Conservation (phyloP, 2,888 invertebrate species). For the Microctonus aethiopoides region DNA sequence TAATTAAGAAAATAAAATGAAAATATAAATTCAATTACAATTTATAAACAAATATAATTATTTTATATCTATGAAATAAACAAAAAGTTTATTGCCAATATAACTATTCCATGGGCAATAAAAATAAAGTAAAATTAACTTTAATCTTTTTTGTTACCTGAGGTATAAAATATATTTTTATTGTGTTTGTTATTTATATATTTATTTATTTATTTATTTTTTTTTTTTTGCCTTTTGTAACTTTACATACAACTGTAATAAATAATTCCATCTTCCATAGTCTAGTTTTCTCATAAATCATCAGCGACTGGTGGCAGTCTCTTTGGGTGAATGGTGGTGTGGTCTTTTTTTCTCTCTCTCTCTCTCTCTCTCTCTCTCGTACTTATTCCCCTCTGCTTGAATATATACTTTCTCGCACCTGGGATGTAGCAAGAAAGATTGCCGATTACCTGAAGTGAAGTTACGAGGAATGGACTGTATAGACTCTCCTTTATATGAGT, state of each 20-base stretch:
- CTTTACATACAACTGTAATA: not conserved
- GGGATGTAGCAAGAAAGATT: constrained; percentile 16
- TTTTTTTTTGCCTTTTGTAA: not conserved
- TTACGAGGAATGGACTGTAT: constrained; percentile 44
- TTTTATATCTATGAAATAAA: no score
- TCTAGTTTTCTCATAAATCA: constrained; percentile 13
- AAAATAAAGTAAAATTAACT: not conserved
- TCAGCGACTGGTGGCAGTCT: not conserved
- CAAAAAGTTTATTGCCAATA: not conserved
- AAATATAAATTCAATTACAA: not conserved
- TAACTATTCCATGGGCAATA: not conserved
- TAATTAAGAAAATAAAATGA: not conserved
- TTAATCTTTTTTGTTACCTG: not conserved
- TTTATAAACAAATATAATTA: not conserved
- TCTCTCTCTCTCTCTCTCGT: constrained; percentile 13
- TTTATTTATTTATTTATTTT: not conserved
- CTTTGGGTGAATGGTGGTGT: constrained; percentile 17
- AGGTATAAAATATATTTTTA: no score
- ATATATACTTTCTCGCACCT: constrained; percentile 28
- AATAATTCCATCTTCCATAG: not conserved
- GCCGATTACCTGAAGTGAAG: constrained; percentile 37
- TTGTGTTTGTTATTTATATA: no score
- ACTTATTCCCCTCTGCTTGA: constrained; percentile 28
- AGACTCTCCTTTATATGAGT: constrained; percentile 35
- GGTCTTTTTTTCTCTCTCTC: constrained; percentile 8